Evolutionary conservation across 2,888 invertebrate genomes (phyloP).

Genomic region (Leptinotarsa peninsularis): DNA sequence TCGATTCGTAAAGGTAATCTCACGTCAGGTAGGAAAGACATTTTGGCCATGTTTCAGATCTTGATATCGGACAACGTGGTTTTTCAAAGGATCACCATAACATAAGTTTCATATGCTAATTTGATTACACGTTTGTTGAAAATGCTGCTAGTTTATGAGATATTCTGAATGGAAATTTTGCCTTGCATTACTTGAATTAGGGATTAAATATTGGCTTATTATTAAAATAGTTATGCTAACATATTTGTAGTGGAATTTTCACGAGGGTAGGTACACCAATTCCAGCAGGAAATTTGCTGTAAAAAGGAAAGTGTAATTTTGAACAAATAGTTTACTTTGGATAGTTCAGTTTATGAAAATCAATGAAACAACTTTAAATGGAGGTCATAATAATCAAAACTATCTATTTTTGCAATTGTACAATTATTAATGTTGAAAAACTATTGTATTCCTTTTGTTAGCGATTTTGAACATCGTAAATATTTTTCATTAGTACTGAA

Average conservation of each 20-base stretch:
- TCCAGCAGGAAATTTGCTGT: too few species aligned
- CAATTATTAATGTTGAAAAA: too few species aligned
- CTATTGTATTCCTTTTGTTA: too few species aligned
- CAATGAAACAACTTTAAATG: too few species aligned
- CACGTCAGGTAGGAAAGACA: slow-evolving; percentile 19
- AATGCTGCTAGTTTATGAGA: background rate
- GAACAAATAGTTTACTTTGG: too few species aligned
- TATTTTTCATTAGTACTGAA: too few species aligned
- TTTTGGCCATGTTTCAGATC: slow-evolving; percentile 18
- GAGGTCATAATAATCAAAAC: too few species aligned
- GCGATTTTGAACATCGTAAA: too few species aligned
- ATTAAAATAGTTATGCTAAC: background rate
- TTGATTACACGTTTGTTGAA: slow-evolving; percentile 19
- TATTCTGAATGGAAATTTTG: background rate
- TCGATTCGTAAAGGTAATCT: slow-evolving; percentile 20
- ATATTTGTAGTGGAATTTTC: background rate
- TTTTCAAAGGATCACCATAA: slow-evolving; percentile 16
- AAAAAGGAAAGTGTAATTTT: too few species aligned
- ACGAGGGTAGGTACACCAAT: background rate
- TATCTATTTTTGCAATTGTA: too few species aligned
- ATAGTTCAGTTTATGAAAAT: too few species aligned
- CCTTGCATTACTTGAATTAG: background rate
- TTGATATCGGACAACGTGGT: slow-evolving; percentile 10
- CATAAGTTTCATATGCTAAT: slow-evolving; percentile 1
- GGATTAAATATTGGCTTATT: background rate